Conservation (phyloP, 2,888 invertebrate genomes). For the Orthosia cruda region DNA sequence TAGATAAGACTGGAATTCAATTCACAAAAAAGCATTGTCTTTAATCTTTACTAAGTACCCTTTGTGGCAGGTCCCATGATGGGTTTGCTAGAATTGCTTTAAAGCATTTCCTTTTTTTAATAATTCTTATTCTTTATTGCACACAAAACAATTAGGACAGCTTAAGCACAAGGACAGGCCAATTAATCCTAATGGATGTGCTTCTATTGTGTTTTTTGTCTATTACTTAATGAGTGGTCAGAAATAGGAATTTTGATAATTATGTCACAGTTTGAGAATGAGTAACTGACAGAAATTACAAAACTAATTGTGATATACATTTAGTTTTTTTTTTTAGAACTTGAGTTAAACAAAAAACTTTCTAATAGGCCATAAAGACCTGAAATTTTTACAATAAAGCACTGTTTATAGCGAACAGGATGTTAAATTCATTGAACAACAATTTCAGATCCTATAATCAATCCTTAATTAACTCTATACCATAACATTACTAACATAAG, state of each 20-base stretch:
- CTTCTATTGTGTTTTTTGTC: not conserved
- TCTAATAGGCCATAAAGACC: not conserved
- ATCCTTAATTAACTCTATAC: conserved; percentile 12
- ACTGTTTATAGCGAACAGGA: conserved; percentile 27
- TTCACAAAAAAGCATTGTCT: not conserved
- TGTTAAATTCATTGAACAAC: conserved; percentile 19
- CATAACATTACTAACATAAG: conserved; percentile 8
- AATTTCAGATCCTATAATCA: not conserved
- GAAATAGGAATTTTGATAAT: conserved; percentile 5
- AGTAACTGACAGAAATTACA: not conserved
- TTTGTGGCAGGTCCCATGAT: not conserved
- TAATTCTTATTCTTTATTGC: conserved; percentile 7
- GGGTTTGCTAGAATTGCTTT: conserved; percentile 25
- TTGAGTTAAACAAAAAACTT: not conserved
- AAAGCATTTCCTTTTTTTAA: conserved; percentile 45
- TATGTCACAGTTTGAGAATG: not conserved
- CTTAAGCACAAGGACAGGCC: no score
- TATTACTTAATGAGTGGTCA: conserved; percentile 11
- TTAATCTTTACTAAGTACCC: conserved; percentile 4
- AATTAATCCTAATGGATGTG: not conserved
- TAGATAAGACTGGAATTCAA: conserved; percentile 16
- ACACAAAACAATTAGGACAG: no score
- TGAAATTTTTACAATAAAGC: not conserved
- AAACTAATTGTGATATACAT: no score
- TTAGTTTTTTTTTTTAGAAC: no score